Evolutionary conservation across 2,113 vertebrate genomes (phyloP).

Genomic region (Maccullochella peelii): DNA sequence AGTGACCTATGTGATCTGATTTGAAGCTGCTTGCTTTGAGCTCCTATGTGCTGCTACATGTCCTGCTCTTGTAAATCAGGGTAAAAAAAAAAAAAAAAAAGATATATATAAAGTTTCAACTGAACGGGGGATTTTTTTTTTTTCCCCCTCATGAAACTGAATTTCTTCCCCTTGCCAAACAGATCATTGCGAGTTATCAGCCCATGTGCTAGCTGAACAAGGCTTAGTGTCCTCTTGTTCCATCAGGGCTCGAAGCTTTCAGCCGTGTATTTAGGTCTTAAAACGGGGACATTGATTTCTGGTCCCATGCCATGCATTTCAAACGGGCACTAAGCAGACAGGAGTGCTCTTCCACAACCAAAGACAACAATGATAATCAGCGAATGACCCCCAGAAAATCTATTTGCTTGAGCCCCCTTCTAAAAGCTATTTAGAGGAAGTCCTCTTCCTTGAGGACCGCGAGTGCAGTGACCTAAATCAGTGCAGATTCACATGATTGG

Average conservation of each 20-base stretch:
- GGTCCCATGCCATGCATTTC: slow-evolving; percentile 57
- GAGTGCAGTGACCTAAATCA: slow-evolving; percentile 71
- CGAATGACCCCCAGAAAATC: slow-evolving; percentile 35
- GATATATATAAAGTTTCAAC: slow-evolving; percentile 6
- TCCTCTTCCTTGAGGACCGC: slow-evolving; percentile 55
- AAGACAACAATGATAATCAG: slow-evolving; percentile 63
- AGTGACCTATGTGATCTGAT: slow-evolving; percentile 41
- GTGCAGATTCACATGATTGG: slow-evolving; percentile 42
- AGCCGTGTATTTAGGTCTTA: slow-evolving; percentile 68
- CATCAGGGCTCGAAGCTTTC: slow-evolving; percentile 65
- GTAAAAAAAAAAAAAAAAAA: neutral
- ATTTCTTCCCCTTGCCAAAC: slow-evolving; percentile 45
- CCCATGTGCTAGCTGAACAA: slow-evolving; percentile 60
- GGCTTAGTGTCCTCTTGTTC: slow-evolving; percentile 73
- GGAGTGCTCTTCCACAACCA: slow-evolving; percentile 41
- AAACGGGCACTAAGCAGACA: slow-evolving; percentile 43
- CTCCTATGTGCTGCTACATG: neutral
- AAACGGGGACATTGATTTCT: slow-evolving; percentile 66
- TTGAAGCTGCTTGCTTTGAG: slow-evolving; percentile 28
- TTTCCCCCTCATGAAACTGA: slow-evolving; percentile 9
- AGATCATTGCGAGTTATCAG: slow-evolving; percentile 59
- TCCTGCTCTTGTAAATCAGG: slow-evolving; percentile 16
- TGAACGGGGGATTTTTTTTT: slow-evolving; percentile 9
- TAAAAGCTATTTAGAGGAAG: slow-evolving; percentile 70
- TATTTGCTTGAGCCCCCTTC: slow-evolving; percentile 44